Conservation (phyloP, 1,140 invertebrate species). For the Sarcophaga bullata region DNA sequence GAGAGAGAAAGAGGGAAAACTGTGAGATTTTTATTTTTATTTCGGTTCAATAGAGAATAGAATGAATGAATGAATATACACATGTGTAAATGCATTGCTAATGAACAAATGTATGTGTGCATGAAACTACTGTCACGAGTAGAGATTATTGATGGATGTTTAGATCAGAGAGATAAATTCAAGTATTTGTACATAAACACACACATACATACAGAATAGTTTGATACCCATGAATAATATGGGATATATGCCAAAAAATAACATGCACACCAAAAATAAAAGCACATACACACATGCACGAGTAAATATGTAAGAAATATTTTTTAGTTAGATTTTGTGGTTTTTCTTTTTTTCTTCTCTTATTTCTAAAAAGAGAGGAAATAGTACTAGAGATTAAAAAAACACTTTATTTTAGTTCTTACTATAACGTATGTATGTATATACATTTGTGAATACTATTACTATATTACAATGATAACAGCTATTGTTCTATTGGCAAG, state of each 20-base stretch:
- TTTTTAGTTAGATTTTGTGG: not conserved
- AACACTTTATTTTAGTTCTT: not conserved
- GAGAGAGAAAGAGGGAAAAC: too few species aligned
- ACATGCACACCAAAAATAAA: too few species aligned
- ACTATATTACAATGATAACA: too few species aligned
- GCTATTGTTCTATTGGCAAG: too few species aligned
- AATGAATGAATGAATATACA: not conserved
- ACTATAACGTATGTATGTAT: not conserved
- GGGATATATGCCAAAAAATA: not conserved
- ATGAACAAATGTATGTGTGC: not conserved
- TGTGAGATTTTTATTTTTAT: not conserved
- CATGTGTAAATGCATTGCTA: too few species aligned
- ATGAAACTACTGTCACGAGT: not conserved
- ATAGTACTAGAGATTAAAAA: not conserved
- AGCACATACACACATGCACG: too few species aligned
- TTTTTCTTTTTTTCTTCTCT: not conserved
- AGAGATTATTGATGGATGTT: slow-evolving; percentile 16
- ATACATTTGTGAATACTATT: too few species aligned
- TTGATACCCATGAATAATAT: not conserved
- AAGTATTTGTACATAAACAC: too few species aligned
- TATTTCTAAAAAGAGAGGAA: not conserved
- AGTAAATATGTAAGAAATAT: not conserved
- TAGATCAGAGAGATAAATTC: not conserved
- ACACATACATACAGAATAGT: too few species aligned
- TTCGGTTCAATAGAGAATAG: not conserved